phyloP scores from a whole-genome alignment of 2,113 vertebrate genomes.

The Paramisgurnus dabryanus region DNA sequence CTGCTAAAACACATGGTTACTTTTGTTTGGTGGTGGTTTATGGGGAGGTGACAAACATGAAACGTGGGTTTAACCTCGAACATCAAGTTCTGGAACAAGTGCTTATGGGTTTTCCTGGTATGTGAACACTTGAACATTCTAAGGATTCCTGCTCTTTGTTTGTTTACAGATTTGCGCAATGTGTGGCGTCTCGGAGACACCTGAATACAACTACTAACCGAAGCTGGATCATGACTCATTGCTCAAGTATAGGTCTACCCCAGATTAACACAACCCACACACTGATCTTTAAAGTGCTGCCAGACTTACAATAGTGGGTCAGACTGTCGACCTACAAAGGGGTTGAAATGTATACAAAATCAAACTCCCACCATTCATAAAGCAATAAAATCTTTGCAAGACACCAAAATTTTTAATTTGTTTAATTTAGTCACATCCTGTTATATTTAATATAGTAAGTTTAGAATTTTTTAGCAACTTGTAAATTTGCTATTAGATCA shows the following conservation, averaged over 20 bases:
- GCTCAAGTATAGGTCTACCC: slow-evolving; percentile 29
- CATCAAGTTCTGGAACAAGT: background rate
- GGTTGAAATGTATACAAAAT: background rate
- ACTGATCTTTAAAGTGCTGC: slow-evolving; percentile 39
- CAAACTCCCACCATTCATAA: slow-evolving; percentile 20
- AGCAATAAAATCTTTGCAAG: background rate
- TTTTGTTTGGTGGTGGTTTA: background rate
- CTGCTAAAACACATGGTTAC: background rate
- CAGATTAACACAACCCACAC: slow-evolving; percentile 13
- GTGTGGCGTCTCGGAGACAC: background rate
- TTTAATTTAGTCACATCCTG: background rate
- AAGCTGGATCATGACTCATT: slow-evolving; percentile 4
- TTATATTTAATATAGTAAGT: background rate
- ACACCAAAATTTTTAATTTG: background rate
- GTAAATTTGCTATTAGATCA: background rate
- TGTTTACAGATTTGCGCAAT: background rate
- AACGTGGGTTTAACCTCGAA: background rate
- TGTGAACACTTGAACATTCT: background rate
- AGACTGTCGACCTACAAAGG: slow-evolving; percentile 1
- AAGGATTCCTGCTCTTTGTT: background rate
- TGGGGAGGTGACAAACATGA: background rate
- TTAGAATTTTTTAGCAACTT: too few species aligned
- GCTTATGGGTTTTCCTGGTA: slow-evolving; percentile 5
- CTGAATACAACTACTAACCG: background rate
- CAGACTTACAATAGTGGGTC: slow-evolving; percentile 25